A percentile compares a stretch with the other conserved stretches of the same genome.
phyloP scores from a whole-genome alignment of 2,113 vertebrate genomes.

The Oceanites oceanicus region DNA sequence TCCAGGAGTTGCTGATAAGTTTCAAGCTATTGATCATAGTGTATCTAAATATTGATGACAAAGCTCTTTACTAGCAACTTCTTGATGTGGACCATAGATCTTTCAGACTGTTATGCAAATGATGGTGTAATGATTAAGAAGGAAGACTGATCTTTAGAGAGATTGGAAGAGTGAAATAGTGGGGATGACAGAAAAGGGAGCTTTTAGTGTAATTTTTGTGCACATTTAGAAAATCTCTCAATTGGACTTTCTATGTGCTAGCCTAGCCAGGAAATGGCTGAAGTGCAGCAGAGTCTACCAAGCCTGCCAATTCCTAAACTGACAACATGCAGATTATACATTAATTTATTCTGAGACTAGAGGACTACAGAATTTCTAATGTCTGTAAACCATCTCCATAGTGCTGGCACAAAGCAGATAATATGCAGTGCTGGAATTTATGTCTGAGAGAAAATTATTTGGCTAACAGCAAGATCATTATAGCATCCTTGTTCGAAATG shows the following conservation, averaged over 20 bases:
- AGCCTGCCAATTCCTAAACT: neutral
- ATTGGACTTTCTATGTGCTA: neutral
- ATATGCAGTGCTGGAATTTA: neutral
- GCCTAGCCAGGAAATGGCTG: neutral
- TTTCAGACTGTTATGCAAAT: neutral
- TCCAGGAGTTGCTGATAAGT: neutral
- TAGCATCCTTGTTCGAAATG: constrained; percentile 4
- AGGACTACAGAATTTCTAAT: constrained; percentile 3
- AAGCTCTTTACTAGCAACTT: neutral
- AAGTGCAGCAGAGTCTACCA: neutral
- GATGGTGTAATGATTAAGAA: neutral
- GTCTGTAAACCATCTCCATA: neutral
- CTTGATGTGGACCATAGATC: neutral
- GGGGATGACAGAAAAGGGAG: neutral
- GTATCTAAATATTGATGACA: neutral
- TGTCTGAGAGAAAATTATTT: constrained; percentile 12
- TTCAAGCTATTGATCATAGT: neutral
- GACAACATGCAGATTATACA: neutral
- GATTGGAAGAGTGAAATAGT: neutral
- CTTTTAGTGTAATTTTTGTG: constrained; percentile 4
- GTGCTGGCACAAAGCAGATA: neutral
- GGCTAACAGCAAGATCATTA: constrained; percentile 12
- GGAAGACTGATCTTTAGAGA: neutral
- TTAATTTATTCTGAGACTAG: constrained; percentile 28
- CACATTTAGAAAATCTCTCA: neutral